Evolutionary conservation across 2,113 vertebrate genomes (phyloP).

Genomic region (Taurulus bubalis): DNA sequence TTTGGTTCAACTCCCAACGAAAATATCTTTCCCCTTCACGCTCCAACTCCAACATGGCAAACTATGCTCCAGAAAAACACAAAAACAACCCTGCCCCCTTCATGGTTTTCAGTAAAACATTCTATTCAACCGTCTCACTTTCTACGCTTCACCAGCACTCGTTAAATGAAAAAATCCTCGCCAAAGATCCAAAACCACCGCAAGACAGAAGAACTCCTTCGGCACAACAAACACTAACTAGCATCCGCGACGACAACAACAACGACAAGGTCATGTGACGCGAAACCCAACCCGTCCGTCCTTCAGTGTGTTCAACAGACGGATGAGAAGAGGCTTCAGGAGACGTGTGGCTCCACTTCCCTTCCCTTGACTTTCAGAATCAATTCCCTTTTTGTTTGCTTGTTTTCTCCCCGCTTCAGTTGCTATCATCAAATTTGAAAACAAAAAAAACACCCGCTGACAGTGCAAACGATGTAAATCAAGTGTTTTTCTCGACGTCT

Average conservation of each 20-base stretch:
- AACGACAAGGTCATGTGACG: conserved; percentile 4
- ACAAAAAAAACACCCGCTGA: background rate
- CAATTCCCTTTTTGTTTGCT: conserved; percentile 43
- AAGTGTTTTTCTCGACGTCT: conserved; percentile 47
- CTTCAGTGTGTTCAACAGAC: conserved; percentile 16
- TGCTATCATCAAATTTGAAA: too few species aligned
- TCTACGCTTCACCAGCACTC: background rate
- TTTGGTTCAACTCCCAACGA: background rate
- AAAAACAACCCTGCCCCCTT: background rate
- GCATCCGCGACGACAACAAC: background rate
- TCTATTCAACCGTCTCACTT: conserved; percentile 29
- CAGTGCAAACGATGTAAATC: conserved; percentile 56
- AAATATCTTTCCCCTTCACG: background rate
- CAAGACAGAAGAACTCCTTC: background rate
- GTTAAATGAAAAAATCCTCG: background rate
- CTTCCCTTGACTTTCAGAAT: background rate
- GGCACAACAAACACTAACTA: background rate
- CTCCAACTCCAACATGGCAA: conserved; percentile 10
- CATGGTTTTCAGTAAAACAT: conserved; percentile 14
- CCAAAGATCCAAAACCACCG: background rate
- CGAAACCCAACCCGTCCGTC: background rate
- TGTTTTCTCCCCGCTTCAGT: background rate
- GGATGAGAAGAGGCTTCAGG: conserved; percentile 19
- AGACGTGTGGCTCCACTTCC: background rate
- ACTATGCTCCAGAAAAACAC: background rate